Percentiles rank a stretch among this genome's conserved stretches.
These are phyloP conservation scores for Astyanax mexicanus DNA, from an alignment of 2,797 vertebrate genomes.

Conservation along the genomic window DNA sequence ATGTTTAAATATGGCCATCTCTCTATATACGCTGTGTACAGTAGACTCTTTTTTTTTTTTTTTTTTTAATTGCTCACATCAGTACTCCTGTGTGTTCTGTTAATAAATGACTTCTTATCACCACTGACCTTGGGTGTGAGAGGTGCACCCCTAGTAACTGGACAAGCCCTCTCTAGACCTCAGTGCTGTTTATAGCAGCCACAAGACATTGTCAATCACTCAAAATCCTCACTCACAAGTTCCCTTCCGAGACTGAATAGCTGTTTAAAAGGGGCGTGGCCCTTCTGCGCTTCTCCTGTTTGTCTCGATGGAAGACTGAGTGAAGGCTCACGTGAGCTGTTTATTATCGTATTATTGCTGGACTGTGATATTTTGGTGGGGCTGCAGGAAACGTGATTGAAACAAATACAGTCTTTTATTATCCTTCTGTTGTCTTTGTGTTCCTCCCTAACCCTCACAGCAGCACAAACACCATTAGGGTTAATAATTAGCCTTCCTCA, in stretches of 20 bases:
- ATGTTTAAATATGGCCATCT: no score
- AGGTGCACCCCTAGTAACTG: not conserved
- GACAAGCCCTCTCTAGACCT: constrained; percentile 2
- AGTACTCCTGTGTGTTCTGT: not conserved
- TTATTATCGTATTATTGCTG: not conserved
- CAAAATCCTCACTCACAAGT: not conserved
- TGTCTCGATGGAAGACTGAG: not conserved
- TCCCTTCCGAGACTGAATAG: not conserved
- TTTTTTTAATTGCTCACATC: no score
- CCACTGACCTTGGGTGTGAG: not conserved
- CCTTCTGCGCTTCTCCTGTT: not conserved
- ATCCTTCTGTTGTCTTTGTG: not conserved
- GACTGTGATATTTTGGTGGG: not conserved
- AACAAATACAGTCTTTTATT: not conserved
- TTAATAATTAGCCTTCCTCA: constrained; percentile 41
- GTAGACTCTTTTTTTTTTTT: no score
- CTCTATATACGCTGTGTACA: no score
- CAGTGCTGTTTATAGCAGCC: not conserved
- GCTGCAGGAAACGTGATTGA: not conserved
- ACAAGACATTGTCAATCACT: constrained; percentile 11
- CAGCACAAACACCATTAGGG: constrained; percentile 44
- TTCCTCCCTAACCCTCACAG: constrained; percentile 22
- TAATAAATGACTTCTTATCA: not conserved
- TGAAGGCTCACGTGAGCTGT: not conserved
- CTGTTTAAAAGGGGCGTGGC: not conserved